Evolutionary conservation across 2,888 invertebrate genomes (phyloP), one percentile per base, ranked within the genome.

Genomic region (Athripsodes cinereus): DNA sequence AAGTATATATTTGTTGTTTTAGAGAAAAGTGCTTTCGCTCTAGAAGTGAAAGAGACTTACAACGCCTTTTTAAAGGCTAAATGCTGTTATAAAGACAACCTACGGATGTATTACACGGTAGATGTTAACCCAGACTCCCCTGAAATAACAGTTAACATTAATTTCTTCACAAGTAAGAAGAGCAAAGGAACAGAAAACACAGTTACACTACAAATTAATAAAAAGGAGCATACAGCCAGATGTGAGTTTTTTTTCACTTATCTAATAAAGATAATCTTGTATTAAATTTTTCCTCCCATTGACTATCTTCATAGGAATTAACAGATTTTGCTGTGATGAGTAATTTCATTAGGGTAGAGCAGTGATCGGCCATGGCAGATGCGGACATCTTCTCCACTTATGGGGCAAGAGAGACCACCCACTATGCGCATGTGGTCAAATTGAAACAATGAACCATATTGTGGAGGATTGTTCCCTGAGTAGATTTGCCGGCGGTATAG

Each of bases 51-150:
- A 66, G 74, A 76, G 59, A 76, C 72, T 5, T 74, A 78, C 69
- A 77, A 77, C 68, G 75, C 78, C 61, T 77, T 75, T 66, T 67
- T 78, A 50, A 74, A 73, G 73, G 76, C 77, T 1, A 77, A 75
- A 63, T 77, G 76, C 61, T 74, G 68, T 67, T 78, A 75, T 53
- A 78, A 76, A 60, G 77, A 73, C 59, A 71, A 68, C 64, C 66
- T 79, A 16, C 77, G 74, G 63, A 70, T 77, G 51, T 78, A 78
- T 62, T 75, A 70, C 57, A 71, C 72, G 1, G 70, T 75, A 63
- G 76, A 78, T 66, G 31, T 18, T 11, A 47, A 22, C 1, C 67
- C 70, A 0, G 72, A 64, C 62, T 72, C 64, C 62, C 69, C 65
- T 54, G 68, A 66, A 16, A 74, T 75, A 64, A 69, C 66, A 26